phyloP scores from a whole-genome alignment of 2,113 vertebrate species.

The Hipposideros armiger region DNA sequence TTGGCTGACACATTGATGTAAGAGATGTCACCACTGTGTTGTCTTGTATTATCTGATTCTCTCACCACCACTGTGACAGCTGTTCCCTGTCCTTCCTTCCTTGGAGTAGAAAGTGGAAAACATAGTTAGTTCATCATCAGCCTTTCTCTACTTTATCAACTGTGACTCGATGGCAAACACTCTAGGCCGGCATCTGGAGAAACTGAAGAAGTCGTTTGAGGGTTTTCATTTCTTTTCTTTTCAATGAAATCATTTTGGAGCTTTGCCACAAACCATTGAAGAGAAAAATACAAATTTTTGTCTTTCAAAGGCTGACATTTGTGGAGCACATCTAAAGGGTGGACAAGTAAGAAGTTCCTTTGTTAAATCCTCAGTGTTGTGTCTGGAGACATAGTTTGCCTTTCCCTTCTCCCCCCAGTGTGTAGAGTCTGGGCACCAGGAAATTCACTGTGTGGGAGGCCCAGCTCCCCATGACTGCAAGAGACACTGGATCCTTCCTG shows the following conservation, averaged over 20 bases:
- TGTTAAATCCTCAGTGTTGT: neutral
- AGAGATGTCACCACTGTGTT: neutral
- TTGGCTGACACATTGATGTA: neutral
- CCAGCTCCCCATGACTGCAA: neutral
- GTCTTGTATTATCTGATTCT: neutral
- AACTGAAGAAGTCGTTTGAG: neutral
- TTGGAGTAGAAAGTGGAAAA: neutral
- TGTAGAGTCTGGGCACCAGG: neutral
- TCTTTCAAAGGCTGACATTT: conserved; percentile 45
- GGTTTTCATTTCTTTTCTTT: conserved; percentile 39
- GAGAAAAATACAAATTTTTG: conserved; percentile 48
- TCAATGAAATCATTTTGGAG: conserved; percentile 48
- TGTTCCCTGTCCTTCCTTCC: neutral
- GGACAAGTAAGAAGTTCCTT: neutral
- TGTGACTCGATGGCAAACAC: neutral
- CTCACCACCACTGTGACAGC: neutral
- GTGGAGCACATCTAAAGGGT: neutral
- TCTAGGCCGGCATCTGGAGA: conserved; percentile 37
- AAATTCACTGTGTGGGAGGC: neutral
- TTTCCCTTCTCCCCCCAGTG: neutral
- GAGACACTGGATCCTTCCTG: neutral
- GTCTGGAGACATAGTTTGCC: conserved; percentile 5
- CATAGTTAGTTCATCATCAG: neutral
- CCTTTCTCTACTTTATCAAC: neutral
- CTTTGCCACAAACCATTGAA: neutral